phyloP scores from a whole-genome alignment of 2,113 vertebrate species.

The Hypanus sabinus region DNA sequence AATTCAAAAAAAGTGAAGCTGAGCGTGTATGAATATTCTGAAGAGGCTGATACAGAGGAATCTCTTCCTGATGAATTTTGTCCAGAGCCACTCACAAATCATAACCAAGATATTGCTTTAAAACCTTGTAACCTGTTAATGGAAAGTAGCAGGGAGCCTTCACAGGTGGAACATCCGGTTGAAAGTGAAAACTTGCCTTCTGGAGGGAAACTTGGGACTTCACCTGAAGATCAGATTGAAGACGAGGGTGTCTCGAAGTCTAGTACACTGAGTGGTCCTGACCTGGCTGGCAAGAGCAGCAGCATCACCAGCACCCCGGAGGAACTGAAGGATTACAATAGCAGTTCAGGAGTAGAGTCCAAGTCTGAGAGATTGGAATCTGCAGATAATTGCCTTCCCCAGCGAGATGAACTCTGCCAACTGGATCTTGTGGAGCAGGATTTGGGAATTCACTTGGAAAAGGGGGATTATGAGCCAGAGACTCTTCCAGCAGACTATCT shows the following conservation, averaged over 20 bases:
- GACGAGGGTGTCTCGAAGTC: constrained; percentile 52
- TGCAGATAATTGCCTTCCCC: constrained; percentile 44
- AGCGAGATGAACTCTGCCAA: constrained; percentile 39
- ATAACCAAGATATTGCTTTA: not conserved
- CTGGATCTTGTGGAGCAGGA: constrained; percentile 61
- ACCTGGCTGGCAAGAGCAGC: constrained; percentile 66
- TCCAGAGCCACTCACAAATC: not conserved
- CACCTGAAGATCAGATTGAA: not conserved
- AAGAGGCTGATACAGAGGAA: constrained; percentile 7
- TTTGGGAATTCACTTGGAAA: constrained; percentile 63
- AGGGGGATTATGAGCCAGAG: constrained; percentile 55
- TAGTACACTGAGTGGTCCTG: constrained; percentile 62
- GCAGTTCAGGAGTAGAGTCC: constrained; percentile 54
- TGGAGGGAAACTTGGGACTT: not conserved
- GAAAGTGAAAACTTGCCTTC: not conserved
- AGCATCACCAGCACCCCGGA: constrained; percentile 65
- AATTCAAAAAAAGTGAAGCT: not conserved
- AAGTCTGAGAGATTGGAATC: constrained; percentile 56
- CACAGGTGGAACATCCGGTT: not conserved
- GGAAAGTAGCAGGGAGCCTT: not conserved
- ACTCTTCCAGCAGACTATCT: constrained; percentile 57
- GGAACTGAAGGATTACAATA: constrained; percentile 63
- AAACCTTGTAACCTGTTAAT: too few species aligned
- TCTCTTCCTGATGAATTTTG: not conserved
- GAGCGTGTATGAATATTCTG: not conserved